Evolutionary conservation across 2,797 vertebrate species (phyloP), one percentile per base, ranked within the genome.

Genomic region (Amniataba percoides): DNA sequence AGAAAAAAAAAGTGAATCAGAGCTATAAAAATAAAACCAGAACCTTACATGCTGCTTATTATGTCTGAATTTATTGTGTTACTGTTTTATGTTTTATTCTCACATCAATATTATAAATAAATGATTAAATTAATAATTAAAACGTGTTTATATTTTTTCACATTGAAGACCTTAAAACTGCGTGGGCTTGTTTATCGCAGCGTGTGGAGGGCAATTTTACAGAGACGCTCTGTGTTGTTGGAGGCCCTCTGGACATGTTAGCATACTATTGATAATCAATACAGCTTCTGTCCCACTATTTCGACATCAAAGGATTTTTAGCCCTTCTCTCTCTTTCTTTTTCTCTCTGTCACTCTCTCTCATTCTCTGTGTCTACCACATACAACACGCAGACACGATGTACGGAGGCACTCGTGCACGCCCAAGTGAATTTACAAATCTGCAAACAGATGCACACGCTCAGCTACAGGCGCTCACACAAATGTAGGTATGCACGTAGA

Each of bases 251-350:
- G 80, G 89, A 82, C 81, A 83, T 81, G 72, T 84, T 72, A 72
- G 55, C 58, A 57, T 71, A 48, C 64, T 83, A 92, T 78, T 91
- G 84, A 84, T 86, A 87, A 92, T 88, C 86, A 89, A 92, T 92
- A 79, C 57, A 75, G 65, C 69, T 82, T 82, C 57, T 88, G 72
- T 80, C 78, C 68, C 42, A 61, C 64, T 71, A 74, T 71, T 83
- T 81, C 68, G 56, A 78, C 82, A 83, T 88, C 80, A 88, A 86
- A 91, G 74, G 36, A 48, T 10, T 83, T 75, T 62, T 23, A 5
- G n/a, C 59, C 49, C 57, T 51, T 60, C 25, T 67, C 36, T 21
- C 4, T 21, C 4, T 21, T 9, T 70, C 1, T 39, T 7, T 64
- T 40, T 62, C 16, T 57, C 31, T 73, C n/a, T n/a, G n/a, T n/a